phyloP scores from a whole-genome alignment of 2,113 vertebrate species.

The Tachuris rubrigastra region DNA sequence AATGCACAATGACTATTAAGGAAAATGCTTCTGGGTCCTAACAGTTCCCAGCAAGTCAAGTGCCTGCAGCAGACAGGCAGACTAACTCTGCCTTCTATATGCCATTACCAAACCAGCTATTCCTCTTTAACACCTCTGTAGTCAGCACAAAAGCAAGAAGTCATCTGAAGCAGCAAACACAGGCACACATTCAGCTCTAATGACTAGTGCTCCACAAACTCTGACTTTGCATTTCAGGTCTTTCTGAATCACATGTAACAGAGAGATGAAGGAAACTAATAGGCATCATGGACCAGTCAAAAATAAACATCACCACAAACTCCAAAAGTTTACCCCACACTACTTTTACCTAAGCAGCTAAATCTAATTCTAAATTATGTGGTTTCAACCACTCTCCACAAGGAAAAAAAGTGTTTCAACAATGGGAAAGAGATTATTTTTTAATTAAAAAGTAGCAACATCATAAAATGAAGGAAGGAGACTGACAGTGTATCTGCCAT shows the following conservation, averaged over 20 bases:
- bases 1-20: background rate
- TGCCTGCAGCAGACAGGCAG: background rate
- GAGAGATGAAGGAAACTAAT: background rate
- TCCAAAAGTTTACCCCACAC: background rate
- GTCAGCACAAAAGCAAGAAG: slow-evolving; percentile 24
- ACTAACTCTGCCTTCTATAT: background rate
- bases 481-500: background rate
- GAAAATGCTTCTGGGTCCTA: background rate
- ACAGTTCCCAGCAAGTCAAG: background rate
- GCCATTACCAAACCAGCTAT: slow-evolving; percentile 37
- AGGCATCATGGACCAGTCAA: background rate
- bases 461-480: background rate
- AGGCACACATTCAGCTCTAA: background rate
- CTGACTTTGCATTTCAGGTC: background rate
- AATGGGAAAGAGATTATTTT: background rate
- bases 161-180: background rate
- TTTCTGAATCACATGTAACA: slow-evolving; percentile 16
- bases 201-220: background rate
- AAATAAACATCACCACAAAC: background rate
- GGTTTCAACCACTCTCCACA: background rate
- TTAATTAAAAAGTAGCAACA: background rate
- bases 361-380: background rate
- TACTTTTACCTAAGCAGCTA: background rate
- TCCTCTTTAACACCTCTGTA: background rate
- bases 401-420: background rate